These are phyloP conservation scores for Sturnira hondurensis DNA, from an alignment of 2,113 vertebrate species.

Conservation along the genomic window DNA sequence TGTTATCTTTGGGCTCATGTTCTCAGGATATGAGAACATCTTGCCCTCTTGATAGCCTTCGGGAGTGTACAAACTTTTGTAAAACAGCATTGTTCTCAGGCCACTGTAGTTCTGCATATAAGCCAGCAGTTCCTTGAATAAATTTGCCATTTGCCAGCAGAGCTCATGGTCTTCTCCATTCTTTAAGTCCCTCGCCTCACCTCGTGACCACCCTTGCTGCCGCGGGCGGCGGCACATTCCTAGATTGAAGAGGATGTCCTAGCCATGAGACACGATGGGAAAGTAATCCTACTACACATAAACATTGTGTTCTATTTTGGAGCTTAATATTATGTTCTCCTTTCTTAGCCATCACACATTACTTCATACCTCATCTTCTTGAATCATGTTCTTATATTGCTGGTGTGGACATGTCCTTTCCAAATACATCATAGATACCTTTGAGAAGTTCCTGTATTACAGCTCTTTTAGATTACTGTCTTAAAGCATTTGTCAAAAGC, in stretches of 20 bases:
- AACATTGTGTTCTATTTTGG: slow-evolving; percentile 4
- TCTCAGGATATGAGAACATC: no score
- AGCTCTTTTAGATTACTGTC: neutral
- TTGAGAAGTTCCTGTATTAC: neutral
- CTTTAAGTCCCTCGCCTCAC: no score
- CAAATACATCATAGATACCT: neutral
- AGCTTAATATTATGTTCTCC: neutral
- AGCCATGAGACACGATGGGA: neutral
- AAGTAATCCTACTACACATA: neutral
- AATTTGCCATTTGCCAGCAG: no score
- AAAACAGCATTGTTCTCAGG: no score
- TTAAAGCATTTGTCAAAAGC: neutral
- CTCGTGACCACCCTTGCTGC: no score
- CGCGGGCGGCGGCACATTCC: no score
- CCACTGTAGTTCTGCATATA: no score
- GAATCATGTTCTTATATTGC: neutral
- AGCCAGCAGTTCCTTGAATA: no score
- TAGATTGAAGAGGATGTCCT: neutral
- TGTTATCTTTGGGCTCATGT: no score
- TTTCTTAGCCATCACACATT: neutral
- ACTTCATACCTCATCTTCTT: neutral
- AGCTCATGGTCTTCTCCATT: no score
- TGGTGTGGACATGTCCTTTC: neutral
- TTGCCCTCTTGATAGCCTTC: no score
- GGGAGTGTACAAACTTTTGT: no score